Conservation (phyloP, 2,797 vertebrate genomes). For the Acanthis flammea region DNA sequence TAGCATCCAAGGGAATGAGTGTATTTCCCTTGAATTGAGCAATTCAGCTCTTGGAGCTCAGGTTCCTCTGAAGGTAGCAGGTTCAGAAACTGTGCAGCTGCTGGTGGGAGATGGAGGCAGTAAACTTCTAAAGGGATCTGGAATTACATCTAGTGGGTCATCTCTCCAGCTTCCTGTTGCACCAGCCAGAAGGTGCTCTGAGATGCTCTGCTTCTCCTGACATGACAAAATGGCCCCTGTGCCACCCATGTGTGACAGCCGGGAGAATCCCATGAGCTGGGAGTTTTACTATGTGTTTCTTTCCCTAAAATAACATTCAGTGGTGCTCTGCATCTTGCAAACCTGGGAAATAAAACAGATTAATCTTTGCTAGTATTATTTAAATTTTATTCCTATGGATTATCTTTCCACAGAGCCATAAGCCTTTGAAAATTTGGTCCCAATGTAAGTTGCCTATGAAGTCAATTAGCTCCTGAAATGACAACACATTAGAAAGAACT, state of each 20-base stretch:
- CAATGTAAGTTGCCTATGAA: background rate
- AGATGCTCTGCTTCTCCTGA: background rate
- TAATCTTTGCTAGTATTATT: background rate
- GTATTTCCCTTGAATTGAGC: background rate
- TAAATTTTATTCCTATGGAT: background rate
- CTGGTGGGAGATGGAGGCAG: background rate
- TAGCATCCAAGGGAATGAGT: background rate
- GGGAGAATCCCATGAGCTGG: rapidly evolving
- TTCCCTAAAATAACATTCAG: background rate
- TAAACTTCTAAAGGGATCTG: background rate
- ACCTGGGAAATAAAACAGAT: background rate
- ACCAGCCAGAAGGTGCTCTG: background rate
- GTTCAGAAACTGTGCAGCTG: constrained; percentile 15
- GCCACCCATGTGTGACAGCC: background rate
- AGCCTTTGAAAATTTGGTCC: constrained; percentile 46
- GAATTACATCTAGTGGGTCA: background rate
- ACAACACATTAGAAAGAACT: constrained; percentile 10
- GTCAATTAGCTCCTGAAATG: constrained; percentile 48
- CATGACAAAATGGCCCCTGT: background rate
- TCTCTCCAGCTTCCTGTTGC: background rate
- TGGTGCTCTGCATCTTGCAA: background rate
- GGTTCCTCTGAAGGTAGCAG: background rate
- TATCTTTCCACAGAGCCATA: background rate
- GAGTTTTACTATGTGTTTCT: background rate
- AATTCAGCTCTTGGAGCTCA: background rate